Percentiles rank a stretch among this genome's conserved stretches.
These are phyloP conservation scores for Mormyrus iriodes DNA, from an alignment of 2,113 vertebrate species.

Conservation along the genomic window DNA sequence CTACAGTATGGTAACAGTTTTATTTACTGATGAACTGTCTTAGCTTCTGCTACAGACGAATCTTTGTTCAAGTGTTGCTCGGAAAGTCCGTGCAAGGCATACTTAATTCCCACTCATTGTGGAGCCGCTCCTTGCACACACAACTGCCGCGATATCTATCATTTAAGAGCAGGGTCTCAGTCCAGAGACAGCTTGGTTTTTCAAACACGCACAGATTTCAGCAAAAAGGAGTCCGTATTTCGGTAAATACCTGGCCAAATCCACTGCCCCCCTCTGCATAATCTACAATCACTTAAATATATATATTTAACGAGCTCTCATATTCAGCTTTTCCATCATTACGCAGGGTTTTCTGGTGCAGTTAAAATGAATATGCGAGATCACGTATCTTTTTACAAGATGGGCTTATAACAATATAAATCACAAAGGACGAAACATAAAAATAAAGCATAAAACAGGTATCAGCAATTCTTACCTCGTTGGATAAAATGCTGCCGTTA, in stretches of 20 bases:
- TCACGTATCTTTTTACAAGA: background rate
- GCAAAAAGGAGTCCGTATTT: background rate
- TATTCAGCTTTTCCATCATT: background rate
- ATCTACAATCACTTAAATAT: background rate
- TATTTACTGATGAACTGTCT: slow-evolving; percentile 60
- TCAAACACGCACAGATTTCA: background rate
- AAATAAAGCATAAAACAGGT: slow-evolving; percentile 5
- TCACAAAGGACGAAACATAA: background rate
- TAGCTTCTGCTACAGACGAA: slow-evolving; percentile 50
- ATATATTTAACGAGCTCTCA: background rate
- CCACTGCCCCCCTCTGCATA: background rate
- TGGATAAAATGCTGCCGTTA: slow-evolving; percentile 90
- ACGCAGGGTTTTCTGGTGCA: background rate
- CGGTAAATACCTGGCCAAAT: background rate
- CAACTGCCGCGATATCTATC: background rate
- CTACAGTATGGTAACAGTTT: background rate
- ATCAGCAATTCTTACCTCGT: slow-evolving; percentile 73
- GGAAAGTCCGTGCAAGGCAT: slow-evolving; percentile 58
- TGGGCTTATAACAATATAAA: background rate
- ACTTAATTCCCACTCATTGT: slow-evolving; percentile 59
- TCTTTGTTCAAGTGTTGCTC: slow-evolving; percentile 57
- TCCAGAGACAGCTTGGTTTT: background rate
- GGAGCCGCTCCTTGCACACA: slow-evolving; percentile 20
- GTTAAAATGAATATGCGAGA: background rate
- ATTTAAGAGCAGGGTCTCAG: background rate